Base-by-base conservation (phyloP, 2,888 invertebrate species). In the Lasioglossum calceatum region DNA sequence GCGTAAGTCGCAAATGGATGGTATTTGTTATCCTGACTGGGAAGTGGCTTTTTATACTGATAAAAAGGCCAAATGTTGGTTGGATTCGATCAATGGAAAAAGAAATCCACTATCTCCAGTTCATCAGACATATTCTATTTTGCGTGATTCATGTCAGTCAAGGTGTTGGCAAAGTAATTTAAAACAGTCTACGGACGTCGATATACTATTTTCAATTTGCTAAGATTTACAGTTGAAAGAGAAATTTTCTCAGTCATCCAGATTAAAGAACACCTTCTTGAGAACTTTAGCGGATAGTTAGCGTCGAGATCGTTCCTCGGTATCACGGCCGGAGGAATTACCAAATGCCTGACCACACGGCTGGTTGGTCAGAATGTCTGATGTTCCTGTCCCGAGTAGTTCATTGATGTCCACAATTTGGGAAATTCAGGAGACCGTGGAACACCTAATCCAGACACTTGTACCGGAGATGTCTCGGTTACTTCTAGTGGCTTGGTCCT, bases 381-480 rank as follows among this genome's bases (percentile, higher is more conserved):
- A 50, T 72, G 27, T 76, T 36, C 71, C 42, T 50, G 83, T 50
- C 50, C 58, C 16, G 8, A 19, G 70, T 72, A 44, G 44, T 72
- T 72, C 72, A 72, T 72, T 72, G 72, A 72, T 72, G 54, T 44
- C 27, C 27, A 61, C 67, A 36, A 70, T 50, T 70, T 42, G 32
- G 77, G 67, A 42, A 47, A 47, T n/a, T 61, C 44, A 8, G 77
- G 27, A 16, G 23, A 50, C 8, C n/a, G 36, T 36, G 5, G 14
- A 3, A 27, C 74, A 36, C 44, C 73, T 47, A 42, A 44, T 44
- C 44, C 71, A 16, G 44, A 72, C 71, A 72, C 71, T 70, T 70
- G 70, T 74, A 36, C 23, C 74, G 47, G 74, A 74, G 50, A 74
- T 74, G 74, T 74, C 74, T 50, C 74, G 32, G 50, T 74, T 47